phyloP scores from a whole-genome alignment of 2,113 vertebrate genomes.

The Fulmarus glacialis region DNA sequence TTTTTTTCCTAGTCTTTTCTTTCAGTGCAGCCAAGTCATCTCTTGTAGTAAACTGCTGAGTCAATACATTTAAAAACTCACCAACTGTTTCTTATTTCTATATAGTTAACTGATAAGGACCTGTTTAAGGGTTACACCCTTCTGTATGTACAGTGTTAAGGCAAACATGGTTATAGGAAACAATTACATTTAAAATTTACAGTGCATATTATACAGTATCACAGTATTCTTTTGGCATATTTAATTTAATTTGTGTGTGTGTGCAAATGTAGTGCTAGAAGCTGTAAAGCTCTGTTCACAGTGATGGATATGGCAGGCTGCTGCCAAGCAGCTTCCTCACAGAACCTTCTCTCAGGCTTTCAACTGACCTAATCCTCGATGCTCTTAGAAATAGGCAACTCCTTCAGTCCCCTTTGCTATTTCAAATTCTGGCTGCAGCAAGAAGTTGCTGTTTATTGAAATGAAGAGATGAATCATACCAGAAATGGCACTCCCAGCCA shows the following conservation, averaged over 20 bases:
- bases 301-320: not conserved
- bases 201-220: not conserved
- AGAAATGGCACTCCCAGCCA: not conserved
- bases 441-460: not conserved
- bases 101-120: constrained; percentile 45
- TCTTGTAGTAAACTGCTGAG: constrained; percentile 39
- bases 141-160: constrained; percentile 27
- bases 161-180: constrained; percentile 38
- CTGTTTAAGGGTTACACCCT: constrained; percentile 47
- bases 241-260: not conserved
- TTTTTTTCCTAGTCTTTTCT: not conserved
- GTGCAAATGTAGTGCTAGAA: not conserved
- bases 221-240: not conserved
- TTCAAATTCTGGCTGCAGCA: not conserved
- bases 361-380: accelerated
- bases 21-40: constrained; percentile 1
- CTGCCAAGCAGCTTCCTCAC: not conserved
- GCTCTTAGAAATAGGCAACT: not conserved
- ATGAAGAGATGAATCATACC: not conserved
- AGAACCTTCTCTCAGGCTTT: not conserved
- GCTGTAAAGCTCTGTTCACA: not conserved
- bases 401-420: not conserved
- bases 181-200: not conserved
- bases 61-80: constrained; percentile 29
- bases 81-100: constrained; percentile 47